Conservation (phyloP, 2,113 vertebrate genomes). For the Sylvilagus bachmani region DNA sequence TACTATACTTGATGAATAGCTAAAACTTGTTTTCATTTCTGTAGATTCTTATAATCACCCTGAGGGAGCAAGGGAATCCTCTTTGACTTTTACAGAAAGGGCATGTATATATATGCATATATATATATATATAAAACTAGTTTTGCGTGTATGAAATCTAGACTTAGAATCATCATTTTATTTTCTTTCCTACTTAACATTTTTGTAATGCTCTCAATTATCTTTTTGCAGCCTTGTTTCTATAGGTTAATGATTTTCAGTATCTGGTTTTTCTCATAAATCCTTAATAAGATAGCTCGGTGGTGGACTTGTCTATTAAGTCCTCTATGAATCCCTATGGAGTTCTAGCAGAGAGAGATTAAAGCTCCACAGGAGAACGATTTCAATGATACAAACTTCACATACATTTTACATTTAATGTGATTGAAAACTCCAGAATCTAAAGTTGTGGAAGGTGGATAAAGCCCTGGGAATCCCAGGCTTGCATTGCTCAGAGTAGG, state of each 20-base stretch:
- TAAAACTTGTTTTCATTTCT: conserved; percentile 16
- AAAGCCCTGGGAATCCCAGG: neutral
- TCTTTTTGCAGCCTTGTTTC: conserved; percentile 13
- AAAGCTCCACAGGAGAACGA: neutral
- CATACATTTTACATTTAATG: conserved; percentile 16
- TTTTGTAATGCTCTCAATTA: neutral
- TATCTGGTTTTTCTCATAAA: neutral
- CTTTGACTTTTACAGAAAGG: neutral
- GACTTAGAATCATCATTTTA: neutral
- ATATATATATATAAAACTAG: neutral
- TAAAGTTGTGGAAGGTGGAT: neutral
- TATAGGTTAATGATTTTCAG: conserved; percentile 13
- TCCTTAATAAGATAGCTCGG: conserved; percentile 32
- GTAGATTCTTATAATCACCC: neutral
- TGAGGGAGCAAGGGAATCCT: neutral
- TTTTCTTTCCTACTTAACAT: neutral
- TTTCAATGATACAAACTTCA: neutral
- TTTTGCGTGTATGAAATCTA: neutral
- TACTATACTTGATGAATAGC: neutral
- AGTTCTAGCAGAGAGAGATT: neutral
- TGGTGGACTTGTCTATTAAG: neutral
- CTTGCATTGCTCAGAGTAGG: neutral
- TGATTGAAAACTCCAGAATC: conserved; percentile 40
- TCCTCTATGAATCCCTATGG: neutral
- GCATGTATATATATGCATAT: too few species aligned